phyloP scores from a whole-genome alignment of 53 echinoderm and acorn worm species.

The Temnopleurus reevesii region DNA sequence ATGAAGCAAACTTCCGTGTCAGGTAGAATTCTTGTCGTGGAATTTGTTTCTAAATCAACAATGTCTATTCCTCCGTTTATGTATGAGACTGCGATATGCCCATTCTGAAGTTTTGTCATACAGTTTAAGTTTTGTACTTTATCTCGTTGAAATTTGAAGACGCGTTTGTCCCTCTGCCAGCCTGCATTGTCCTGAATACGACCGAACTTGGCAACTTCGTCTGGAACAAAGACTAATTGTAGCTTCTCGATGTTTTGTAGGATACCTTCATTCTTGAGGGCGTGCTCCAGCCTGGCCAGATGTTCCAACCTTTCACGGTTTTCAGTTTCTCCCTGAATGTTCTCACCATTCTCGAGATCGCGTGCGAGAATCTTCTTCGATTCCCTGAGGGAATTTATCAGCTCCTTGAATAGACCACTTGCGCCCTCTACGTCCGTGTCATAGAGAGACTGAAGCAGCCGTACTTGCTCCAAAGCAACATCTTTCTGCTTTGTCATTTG shows the following conservation, averaged over 20 bases:
- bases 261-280: not conserved
- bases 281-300: not conserved
- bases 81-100: not conserved
- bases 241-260: not conserved
- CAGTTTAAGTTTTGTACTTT: not conserved
- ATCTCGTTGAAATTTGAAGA: not conserved
- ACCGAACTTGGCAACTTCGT: not conserved
- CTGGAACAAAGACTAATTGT: not conserved
- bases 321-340: not conserved
- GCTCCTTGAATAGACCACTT: not conserved
- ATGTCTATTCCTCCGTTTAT: not conserved
- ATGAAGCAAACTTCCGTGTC: not conserved
- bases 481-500: not conserved
- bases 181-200: not conserved
- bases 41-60: not conserved
- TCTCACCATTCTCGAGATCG: not conserved
- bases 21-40: not conserved
- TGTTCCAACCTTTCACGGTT: not conserved
- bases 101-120: not conserved
- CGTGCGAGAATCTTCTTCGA: not conserved
- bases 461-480: not conserved
- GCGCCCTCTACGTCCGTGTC: not conserved
- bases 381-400: not conserved
- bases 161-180: not conserved
- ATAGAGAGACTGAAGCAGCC: not conserved